These are phyloP conservation scores for Piezodorus guildinii DNA, from an alignment of 1,140 invertebrate species.

Conservation along the genomic window DNA sequence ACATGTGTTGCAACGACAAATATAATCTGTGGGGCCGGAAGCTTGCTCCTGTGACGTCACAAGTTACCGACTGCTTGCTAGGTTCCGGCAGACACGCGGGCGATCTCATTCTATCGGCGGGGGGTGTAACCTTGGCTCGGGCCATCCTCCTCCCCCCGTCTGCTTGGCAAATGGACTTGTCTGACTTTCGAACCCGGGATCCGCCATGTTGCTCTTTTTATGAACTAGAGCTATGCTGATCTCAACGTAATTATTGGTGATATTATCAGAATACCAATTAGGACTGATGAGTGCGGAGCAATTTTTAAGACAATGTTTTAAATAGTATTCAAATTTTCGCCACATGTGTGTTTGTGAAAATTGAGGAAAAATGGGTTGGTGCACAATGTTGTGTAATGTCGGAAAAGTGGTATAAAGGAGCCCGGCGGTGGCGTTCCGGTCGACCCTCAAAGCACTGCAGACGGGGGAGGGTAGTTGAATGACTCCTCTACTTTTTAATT, in stretches of 20 bases:
- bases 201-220: slow-evolving; percentile 14
- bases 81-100: slow-evolving; percentile 11
- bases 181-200: slow-evolving; percentile 12
- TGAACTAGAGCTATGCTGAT: slow-evolving; percentile 5
- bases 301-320: too few relatives aligned
- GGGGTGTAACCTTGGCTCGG: slow-evolving; percentile 17
- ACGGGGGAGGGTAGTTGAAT: too few relatives aligned
- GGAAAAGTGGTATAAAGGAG: too few relatives aligned
- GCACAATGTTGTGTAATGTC: too few relatives aligned
- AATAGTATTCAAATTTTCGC: too few relatives aligned
- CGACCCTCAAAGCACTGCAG: too few relatives aligned
- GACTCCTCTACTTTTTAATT: too few relatives aligned
- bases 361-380: too few relatives aligned
- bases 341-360: too few relatives aligned
- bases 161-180: slow-evolving; percentile 11
- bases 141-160: slow-evolving; percentile 16
- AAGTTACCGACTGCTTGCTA: slow-evolving; percentile 1
- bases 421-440: too few relatives aligned
- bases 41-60: slow-evolving; percentile 17
- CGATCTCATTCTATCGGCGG: slow-evolving; percentile 8
- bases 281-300: too few relatives aligned
- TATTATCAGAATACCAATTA: too few relatives aligned
- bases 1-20: background rate
- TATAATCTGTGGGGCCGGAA: slow-evolving; percentile 13
- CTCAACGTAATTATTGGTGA: background rate